Conservation (phyloP, 2,888 invertebrate genomes). For the Norana najaformis region DNA sequence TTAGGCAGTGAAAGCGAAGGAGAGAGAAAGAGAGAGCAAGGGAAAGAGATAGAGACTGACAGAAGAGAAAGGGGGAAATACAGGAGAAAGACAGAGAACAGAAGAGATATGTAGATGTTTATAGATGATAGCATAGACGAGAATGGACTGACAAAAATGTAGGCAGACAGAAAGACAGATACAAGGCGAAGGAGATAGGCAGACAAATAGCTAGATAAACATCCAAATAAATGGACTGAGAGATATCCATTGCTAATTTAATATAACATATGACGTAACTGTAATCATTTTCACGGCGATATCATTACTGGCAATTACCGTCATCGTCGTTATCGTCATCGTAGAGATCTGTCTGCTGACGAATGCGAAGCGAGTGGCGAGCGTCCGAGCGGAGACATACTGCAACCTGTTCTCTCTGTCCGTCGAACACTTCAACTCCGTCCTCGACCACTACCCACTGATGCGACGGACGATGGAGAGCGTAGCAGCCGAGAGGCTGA, state of each 20-base stretch:
- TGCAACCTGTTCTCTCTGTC: constrained; percentile 97
- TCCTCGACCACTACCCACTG: constrained; percentile 95
- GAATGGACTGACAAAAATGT: too few species aligned
- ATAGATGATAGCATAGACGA: too few species aligned
- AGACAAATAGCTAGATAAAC: too few species aligned
- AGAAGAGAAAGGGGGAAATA: too few species aligned
- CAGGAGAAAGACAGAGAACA: too few species aligned
- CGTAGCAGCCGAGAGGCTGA: constrained; percentile 94
- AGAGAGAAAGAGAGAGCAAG: too few species aligned
- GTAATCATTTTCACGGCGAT: background rate
- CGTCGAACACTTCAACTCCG: constrained; percentile 96
- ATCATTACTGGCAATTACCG: background rate
- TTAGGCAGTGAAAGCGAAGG: too few species aligned
- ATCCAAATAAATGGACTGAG: too few species aligned
- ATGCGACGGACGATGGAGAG: constrained; percentile 99
- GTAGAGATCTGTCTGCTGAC: constrained; percentile 93
- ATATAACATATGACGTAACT: background rate
- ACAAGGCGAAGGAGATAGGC: too few species aligned
- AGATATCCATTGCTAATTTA: background rate
- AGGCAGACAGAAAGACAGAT: too few species aligned
- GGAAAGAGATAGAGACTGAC: too few species aligned
- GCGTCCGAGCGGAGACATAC: constrained; percentile 95
- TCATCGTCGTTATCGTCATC: background rate
- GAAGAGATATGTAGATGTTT: too few species aligned
- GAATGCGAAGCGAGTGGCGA: constrained; percentile 92